A percentile compares a stretch with the other conserved stretches of the same genome.
These are phyloP conservation scores for Fistularia tabacaria DNA, from an alignment of 2,797 vertebrate species.

Conservation along the genomic window DNA sequence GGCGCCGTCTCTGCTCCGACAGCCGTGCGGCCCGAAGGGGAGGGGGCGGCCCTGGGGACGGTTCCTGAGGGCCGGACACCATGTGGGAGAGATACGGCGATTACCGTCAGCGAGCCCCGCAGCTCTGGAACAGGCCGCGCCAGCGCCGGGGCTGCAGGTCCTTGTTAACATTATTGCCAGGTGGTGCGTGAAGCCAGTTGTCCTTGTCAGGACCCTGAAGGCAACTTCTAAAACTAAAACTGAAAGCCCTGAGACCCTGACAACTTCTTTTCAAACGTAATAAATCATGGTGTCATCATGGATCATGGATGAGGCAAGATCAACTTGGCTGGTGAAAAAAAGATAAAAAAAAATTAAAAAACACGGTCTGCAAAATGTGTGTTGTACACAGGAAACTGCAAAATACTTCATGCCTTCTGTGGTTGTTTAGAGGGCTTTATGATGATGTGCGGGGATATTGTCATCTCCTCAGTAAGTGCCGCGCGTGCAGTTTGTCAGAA, in stretches of 20 bases:
- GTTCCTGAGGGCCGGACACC: conserved; percentile 60
- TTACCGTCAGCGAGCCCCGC: conserved; percentile 55
- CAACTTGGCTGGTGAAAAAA: background rate
- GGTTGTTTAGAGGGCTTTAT: no score
- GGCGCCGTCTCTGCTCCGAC: conserved; percentile 17
- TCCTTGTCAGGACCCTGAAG: conserved; percentile 58
- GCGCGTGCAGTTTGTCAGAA: no score
- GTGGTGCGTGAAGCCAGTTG: conserved; percentile 68
- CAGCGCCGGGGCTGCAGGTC: conserved; percentile 42
- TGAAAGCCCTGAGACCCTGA: conserved; percentile 41
- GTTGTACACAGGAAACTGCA: no score
- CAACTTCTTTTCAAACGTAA: conserved; percentile 37
- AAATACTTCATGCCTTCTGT: no score
- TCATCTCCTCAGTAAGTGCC: no score
- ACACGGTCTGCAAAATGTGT: no score
- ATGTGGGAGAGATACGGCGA: conserved; percentile 61
- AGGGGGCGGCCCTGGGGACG: conserved; percentile 35
- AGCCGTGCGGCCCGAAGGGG: conserved; percentile 24
- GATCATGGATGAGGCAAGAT: background rate
- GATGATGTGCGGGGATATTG: no score
- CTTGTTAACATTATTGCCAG: conserved; percentile 72
- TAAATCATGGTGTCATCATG: conserved; percentile 8
- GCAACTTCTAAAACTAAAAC: conserved; percentile 54
- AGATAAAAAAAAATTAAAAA: background rate
- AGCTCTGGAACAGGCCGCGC: conserved; percentile 51